A percentile compares a stretch with the other conserved stretches of the same genome.
Conservation (phyloP, 2,797 vertebrate species). For the Muscicapa comitata region DNA sequence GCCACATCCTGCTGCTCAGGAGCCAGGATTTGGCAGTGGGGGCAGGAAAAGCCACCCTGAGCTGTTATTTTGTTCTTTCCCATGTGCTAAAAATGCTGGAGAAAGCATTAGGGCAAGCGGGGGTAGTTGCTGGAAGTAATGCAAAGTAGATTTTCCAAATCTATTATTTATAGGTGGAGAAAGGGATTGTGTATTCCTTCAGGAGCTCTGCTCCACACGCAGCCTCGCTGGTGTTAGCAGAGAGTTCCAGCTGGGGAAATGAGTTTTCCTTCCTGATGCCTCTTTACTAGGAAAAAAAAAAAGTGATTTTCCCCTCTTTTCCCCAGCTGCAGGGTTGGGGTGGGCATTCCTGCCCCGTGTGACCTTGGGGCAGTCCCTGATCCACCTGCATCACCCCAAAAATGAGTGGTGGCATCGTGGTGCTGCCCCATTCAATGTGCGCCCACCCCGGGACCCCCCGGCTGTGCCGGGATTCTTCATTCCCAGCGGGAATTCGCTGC, state of each 20-base stretch:
- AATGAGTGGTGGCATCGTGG: rapidly evolving
- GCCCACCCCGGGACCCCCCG: rapidly evolving
- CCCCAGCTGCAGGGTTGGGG: rapidly evolving
- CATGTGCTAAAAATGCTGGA: not conserved
- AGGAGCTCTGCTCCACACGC: not conserved
- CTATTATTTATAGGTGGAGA: conserved; percentile 40
- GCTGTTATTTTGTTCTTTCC: not conserved
- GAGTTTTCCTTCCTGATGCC: not conserved
- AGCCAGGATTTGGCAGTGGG: not conserved
- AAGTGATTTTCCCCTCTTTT: not conserved
- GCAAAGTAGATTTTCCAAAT: conserved; percentile 6
- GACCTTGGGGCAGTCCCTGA: not conserved
- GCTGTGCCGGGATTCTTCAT: rapidly evolving
- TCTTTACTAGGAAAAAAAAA: rapidly evolving
- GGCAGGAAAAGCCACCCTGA: not conserved
- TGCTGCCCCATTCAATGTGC: rapidly evolving
- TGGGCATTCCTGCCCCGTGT: rapidly evolving
- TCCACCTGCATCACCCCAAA: too few species aligned
- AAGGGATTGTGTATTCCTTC: not conserved
- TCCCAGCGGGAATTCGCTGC: not conserved
- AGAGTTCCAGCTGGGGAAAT: not conserved
- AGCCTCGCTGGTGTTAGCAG: not conserved
- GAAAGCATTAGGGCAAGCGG: not conserved
- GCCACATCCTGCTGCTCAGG: not conserved
- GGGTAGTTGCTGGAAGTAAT: conserved; percentile 52